Evolutionary conservation across 2,797 vertebrate species (phyloP), one percentile per base, ranked within the genome.

Genomic region (Danio choprae): DNA sequence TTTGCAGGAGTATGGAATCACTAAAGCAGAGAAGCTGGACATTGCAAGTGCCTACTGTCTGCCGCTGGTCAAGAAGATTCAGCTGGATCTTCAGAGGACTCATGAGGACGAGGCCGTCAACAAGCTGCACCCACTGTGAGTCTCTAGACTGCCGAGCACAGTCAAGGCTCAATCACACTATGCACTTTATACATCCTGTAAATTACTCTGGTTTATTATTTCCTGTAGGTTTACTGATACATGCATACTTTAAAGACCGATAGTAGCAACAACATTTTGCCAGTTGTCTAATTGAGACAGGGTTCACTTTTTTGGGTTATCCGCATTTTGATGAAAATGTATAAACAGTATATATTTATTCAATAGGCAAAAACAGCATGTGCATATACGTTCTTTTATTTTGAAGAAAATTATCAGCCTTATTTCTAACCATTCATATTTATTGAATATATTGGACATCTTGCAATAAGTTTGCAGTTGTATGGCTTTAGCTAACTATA

Each of bases 71-170:
- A 93, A 94, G 88, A 97, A 97, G 89, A 97, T 97, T 86, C 94
- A 95, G 77, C 86, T 96, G 87, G 96, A 97, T 86, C 90, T 97
- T 62, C 96, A 97, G 86, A 94, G 96, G 89, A 97, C 96, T 38
- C 96, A 97, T 6, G 96, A 97, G 86, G 96, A 97, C 55, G 96
- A 97, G 85, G 95, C 96, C 56, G 96, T 97, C 84, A 96, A 97
- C 92, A 96, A 96, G 76, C 92, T 97, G 13, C 96, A 97, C 84
- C 96, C 96, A 6, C 89, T 96, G 96, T 97, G 93, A 95, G 95
- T 84, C 77, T 78, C 82, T 84, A 16, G 72, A 58, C 77, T 53
- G 50, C 48, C 8, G n/a, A 56, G n/a, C 38, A 46, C 22, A n/a
- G 7, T 55, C 41, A 13, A 29, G 40, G 48, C 59, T 51, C n/a